Percentiles rank a stretch among this genome's conserved stretches.
Conservation (phyloP, 2,797 vertebrate genomes). For the Pristis pectinata region DNA sequence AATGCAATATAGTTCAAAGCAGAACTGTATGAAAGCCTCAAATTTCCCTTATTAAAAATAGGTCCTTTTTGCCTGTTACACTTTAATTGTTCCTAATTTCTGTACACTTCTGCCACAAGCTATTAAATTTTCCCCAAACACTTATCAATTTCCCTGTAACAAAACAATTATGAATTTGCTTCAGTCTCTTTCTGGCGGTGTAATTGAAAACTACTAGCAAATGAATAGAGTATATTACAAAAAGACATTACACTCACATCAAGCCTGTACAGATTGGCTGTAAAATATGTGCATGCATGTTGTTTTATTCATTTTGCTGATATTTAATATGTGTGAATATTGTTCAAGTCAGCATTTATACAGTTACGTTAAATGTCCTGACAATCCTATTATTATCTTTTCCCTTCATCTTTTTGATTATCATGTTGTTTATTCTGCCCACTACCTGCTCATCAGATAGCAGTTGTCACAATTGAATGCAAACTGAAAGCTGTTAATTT, state of each 20-base stretch:
- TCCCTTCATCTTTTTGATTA: not conserved
- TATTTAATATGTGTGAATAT: too few species aligned
- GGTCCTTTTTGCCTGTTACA: not conserved
- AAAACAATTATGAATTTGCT: not conserved
- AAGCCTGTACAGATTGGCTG: too few species aligned
- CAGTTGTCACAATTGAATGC: not conserved
- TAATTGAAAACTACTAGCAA: too few species aligned
- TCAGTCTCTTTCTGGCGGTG: not conserved
- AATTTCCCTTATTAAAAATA: not conserved
- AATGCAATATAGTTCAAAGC: not conserved
- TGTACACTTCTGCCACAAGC: not conserved
- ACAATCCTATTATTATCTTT: not conserved
- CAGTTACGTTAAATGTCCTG: not conserved
- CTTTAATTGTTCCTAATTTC: not conserved
- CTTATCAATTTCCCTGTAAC: not conserved
- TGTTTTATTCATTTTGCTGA: too few species aligned
- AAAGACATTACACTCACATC: too few species aligned
- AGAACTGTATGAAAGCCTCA: not conserved
- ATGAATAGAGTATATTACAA: too few species aligned
- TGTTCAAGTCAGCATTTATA: too few species aligned
- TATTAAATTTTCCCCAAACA: not conserved
- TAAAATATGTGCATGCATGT: too few species aligned
- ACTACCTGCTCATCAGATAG: not conserved
- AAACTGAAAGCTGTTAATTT: not conserved
- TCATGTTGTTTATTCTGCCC: not conserved